Conservation (phyloP, 2,888 invertebrate genomes). For the Ennomos erosarius region DNA sequence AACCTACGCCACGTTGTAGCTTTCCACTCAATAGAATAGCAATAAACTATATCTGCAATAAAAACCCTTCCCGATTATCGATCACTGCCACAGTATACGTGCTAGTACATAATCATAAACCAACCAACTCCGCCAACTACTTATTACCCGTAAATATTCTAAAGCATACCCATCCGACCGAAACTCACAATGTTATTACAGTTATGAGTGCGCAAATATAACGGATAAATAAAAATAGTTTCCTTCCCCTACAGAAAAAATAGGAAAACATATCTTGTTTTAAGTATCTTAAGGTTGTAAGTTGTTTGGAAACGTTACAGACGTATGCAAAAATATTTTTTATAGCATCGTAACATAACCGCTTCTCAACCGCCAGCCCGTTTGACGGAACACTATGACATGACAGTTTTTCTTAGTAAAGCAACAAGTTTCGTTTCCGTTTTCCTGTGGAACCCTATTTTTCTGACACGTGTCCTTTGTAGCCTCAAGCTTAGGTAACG, state of each 20-base stretch:
- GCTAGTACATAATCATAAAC: constrained; percentile 5
- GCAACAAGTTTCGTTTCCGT: constrained; percentile 39
- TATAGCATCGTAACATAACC: constrained; percentile 46
- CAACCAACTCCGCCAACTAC: constrained; percentile 20
- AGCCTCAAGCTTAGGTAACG: constrained; percentile 11
- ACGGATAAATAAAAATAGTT: constrained; percentile 49
- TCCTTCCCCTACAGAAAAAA: constrained; percentile 8
- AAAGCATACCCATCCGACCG: constrained; percentile 36
- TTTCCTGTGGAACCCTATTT: constrained; percentile 36
- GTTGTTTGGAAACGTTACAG: constrained; percentile 11
- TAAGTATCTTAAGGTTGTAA: constrained; percentile 18
- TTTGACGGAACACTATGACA: constrained; percentile 40
- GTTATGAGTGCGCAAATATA: constrained; percentile 53
- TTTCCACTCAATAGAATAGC: background rate
- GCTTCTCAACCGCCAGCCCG: constrained; percentile 36
- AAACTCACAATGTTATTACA: constrained; percentile 51
- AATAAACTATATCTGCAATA: constrained; percentile 2
- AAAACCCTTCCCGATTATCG: constrained; percentile 11
- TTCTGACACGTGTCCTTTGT: constrained; percentile 31
- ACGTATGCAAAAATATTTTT: constrained; percentile 47
- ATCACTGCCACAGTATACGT: constrained; percentile 16
- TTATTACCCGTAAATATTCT: constrained; percentile 35
- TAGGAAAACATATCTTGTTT: constrained; percentile 31
- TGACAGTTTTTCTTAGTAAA: constrained; percentile 43
- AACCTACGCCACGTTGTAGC: no score